Evolutionary conservation across 2,888 invertebrate genomes (phyloP).

Genomic region (Eutolmus rufibarbis): DNA sequence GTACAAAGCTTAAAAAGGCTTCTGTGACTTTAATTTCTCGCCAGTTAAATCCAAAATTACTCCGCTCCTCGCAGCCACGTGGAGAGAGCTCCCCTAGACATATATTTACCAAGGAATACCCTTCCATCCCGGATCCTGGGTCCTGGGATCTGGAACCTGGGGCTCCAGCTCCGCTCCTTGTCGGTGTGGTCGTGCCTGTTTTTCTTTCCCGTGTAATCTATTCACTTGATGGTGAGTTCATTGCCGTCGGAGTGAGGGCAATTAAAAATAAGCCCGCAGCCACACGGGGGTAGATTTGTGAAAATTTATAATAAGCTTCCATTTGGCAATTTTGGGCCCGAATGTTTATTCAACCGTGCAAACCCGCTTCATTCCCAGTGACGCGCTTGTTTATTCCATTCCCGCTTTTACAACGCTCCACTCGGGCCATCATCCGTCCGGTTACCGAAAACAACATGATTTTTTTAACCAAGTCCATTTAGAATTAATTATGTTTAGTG

Average conservation of each 20-base stretch:
- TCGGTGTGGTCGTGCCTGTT: constrained; percentile 1
- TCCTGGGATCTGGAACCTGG: neutral
- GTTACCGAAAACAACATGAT: constrained; percentile 10
- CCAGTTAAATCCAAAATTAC: constrained; percentile 28
- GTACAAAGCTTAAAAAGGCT: constrained; percentile 21
- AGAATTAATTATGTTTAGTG: constrained; percentile 33
- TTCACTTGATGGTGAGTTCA: constrained; percentile 22
- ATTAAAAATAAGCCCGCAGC: constrained; percentile 43
- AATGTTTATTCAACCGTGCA: constrained; percentile 23
- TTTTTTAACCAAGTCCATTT: constrained; percentile 8
- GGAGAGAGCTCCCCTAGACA: neutral
- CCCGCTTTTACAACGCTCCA: neutral
- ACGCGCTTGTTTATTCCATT: constrained; percentile 21
- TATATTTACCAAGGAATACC: constrained; percentile 22
- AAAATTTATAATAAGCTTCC: constrained; percentile 46
- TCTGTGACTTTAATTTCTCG: constrained; percentile 33
- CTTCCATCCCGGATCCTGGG: neutral
- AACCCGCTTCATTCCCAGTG: constrained; percentile 5
- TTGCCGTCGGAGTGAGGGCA: constrained; percentile 4
- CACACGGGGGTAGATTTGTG: constrained; percentile 43
- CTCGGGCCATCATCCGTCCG: neutral
- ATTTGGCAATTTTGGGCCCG: constrained; percentile 1
- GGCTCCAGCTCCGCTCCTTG: neutral
- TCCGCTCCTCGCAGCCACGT: neutral
- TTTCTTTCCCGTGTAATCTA: constrained; percentile 31